phyloP scores from a whole-genome alignment of 2,888 invertebrate species.

The Anoplius nigerrimus region DNA sequence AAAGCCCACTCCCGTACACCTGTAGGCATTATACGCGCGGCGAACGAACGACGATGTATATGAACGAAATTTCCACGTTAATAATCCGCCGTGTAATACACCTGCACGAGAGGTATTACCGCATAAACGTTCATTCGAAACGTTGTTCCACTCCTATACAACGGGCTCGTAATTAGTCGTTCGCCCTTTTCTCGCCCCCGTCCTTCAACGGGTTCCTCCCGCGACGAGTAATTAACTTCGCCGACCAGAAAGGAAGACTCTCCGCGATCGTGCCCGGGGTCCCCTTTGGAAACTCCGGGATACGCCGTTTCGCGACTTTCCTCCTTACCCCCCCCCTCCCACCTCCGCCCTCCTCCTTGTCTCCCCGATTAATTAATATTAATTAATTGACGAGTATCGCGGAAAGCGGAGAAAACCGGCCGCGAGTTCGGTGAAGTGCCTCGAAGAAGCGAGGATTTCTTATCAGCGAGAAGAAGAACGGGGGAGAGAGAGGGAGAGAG shows the following conservation, averaged over 20 bases:
- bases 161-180: slow-evolving; percentile 52
- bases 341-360: too few species aligned
- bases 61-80: slow-evolving; percentile 49
- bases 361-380: slow-evolving; percentile 46
- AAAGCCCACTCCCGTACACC: slow-evolving; percentile 46
- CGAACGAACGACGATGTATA: slow-evolving; percentile 27
- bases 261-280: neutral
- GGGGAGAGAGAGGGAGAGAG: too few species aligned
- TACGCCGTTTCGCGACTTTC: neutral
- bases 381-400: slow-evolving; percentile 33
- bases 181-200: slow-evolving; percentile 34
- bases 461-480: too few species aligned
- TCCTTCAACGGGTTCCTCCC: slow-evolving; percentile 26
- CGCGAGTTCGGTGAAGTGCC: neutral
- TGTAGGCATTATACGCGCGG: slow-evolving; percentile 35
- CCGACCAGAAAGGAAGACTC: neutral
- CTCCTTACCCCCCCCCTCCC: slow-evolving; percentile 10
- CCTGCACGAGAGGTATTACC: slow-evolving; percentile 40
- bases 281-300: too few species aligned
- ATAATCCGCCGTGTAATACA: slow-evolving; percentile 46
- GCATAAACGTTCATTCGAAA: slow-evolving; percentile 48
- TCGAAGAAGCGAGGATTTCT: slow-evolving; percentile 11
- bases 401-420: slow-evolving; percentile 17
- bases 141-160: slow-evolving; percentile 28
- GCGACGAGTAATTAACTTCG: slow-evolving; percentile 42